A percentile compares a stretch with the other conserved stretches of the same genome.
phyloP scores from a whole-genome alignment of 1,140 invertebrate species.

The Chymomyza costata region DNA sequence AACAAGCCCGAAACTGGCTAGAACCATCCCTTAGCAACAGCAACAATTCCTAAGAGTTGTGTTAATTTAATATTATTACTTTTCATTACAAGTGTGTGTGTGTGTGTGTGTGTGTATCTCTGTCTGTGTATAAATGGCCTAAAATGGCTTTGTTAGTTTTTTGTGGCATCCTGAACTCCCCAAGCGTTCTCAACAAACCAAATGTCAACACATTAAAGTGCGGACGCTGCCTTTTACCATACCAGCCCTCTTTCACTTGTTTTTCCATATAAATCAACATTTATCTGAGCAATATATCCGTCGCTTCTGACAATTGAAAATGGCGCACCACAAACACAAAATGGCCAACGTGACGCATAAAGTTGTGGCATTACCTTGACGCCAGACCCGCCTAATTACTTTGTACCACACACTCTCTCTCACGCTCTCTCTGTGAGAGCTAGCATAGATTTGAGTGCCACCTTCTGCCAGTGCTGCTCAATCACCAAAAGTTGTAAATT shows the following conservation, averaged over 20 bases:
- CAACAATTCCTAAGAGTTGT: slow-evolving; percentile 67
- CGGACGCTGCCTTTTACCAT: not conserved
- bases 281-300: slow-evolving; percentile 24
- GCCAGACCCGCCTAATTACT: too few species aligned
- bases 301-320: slow-evolving; percentile 40
- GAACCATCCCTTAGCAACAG: not conserved
- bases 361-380: too few species aligned
- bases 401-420: too few species aligned
- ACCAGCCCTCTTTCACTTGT: not conserved
- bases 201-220: slow-evolving; percentile 66
- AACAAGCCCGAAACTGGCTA: slow-evolving; percentile 1
- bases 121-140: slow-evolving; percentile 1
- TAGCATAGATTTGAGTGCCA: too few species aligned
- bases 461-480: too few species aligned
- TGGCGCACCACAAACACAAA: slow-evolving; percentile 19
- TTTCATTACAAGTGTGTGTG: slow-evolving; percentile 55
- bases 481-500: slow-evolving; percentile 13
- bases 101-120: slow-evolving; percentile 6
- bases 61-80: slow-evolving; percentile 73
- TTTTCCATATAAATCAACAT: slow-evolving; percentile 37
- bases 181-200: slow-evolving; percentile 39
- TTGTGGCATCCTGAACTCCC: not conserved
- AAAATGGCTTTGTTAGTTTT: slow-evolving; percentile 27
- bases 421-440: too few species aligned
- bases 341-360: too few species aligned